Percentiles rank a stretch among this genome's conserved stretches.
Conservation (phyloP, 1,140 invertebrate genomes). For the Apis dorsata region DNA sequence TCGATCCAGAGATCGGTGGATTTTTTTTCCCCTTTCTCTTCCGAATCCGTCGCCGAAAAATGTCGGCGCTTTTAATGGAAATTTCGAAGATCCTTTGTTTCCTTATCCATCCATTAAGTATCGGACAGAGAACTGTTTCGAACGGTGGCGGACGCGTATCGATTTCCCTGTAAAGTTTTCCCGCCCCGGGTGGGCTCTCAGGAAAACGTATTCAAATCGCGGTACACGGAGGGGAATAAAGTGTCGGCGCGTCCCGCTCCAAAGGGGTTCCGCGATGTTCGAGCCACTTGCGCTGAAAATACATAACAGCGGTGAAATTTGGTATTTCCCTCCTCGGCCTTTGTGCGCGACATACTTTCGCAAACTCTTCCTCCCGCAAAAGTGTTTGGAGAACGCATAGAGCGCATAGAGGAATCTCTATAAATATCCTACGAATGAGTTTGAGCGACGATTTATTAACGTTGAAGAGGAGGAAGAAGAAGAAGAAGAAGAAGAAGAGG, state of each 20-base stretch:
- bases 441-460: no score
- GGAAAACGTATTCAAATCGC: conserved; percentile 35
- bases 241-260: background rate
- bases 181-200: background rate
- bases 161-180: background rate
- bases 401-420: no score
- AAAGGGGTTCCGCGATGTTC: background rate
- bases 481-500: no score
- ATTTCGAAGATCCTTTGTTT: background rate
- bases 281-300: background rate
- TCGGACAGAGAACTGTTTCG: background rate
- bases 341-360: background rate
- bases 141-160: background rate
- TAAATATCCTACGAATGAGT: no score
- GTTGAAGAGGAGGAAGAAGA: no score
- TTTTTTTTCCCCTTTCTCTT: no score
- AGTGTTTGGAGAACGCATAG: background rate
- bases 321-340: background rate
- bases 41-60: background rate
- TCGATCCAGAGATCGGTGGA: no score
- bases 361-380: background rate
- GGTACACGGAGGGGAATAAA: conserved; percentile 20
- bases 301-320: background rate
- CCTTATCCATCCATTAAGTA: conserved; percentile 18
- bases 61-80: background rate